Evolutionary conservation across 2,113 vertebrate genomes (phyloP).

Genomic region (Petaurus breviceps): DNA sequence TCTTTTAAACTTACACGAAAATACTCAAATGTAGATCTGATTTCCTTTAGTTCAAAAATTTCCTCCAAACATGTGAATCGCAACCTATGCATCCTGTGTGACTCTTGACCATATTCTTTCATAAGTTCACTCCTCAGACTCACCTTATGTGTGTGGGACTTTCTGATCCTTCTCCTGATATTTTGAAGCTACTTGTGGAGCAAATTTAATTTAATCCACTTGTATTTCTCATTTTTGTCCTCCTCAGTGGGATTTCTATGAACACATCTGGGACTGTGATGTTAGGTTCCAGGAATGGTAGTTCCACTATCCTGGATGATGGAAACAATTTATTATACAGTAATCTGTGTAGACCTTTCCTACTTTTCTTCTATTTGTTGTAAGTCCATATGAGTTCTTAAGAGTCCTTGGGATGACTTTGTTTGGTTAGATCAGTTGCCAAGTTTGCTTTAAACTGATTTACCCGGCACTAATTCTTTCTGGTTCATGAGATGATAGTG

Average conservation of each 20-base stretch:
- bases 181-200: neutral
- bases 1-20: neutral
- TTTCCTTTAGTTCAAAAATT: neutral
- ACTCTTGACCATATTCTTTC: neutral
- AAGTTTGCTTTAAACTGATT: neutral
- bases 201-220: neutral
- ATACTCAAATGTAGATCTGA: neutral
- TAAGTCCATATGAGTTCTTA: neutral
- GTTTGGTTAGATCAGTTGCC: neutral
- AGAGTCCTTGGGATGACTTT: neutral
- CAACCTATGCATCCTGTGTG: neutral
- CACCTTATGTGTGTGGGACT: accelerated
- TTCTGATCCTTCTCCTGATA: neutral
- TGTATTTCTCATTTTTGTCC: neutral
- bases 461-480: neutral
- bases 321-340: neutral
- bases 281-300: neutral
- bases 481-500: neutral
- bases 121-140: neutral
- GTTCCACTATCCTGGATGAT: neutral
- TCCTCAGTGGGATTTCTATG: neutral
- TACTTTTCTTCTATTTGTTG: neutral
- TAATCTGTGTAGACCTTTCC: neutral
- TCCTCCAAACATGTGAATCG: neutral
- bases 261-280: neutral